Evolutionary conservation across 1,140 invertebrate species (phyloP), one percentile per base, ranked within the genome.

Genomic region (Tyrophagus putrescentiae): DNA sequence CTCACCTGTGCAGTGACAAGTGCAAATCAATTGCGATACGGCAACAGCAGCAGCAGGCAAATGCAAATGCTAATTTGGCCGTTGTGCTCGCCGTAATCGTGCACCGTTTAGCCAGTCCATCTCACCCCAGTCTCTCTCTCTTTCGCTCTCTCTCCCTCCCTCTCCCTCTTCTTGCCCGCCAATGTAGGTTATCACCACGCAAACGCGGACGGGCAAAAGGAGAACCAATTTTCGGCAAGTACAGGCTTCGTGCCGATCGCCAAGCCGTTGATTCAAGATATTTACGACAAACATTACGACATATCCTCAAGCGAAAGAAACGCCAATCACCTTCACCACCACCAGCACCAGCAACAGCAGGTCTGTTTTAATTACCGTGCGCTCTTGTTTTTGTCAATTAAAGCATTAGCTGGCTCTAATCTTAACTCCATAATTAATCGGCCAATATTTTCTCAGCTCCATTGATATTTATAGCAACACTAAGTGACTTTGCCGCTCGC

Each of bases 81-180:
- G 23, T 7, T 21, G n/a, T n/a, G n/a, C n/a, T n/a, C 6, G 6
- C 53, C 28, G 31, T 56, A 56, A 41, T 41, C 31, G 53, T 56
- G 16, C 16, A 58, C 11, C 18, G 57, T 50, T 50, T 58, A 50
- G 57, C 57, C n/a, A n/a, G 16, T 52, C 11, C 11, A 58, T 45
- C 28, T 18, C n/a, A 3, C n/a, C 27, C 28, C 4, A 18, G 13
- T 31, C 25, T 56, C 57, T 59, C 33, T 59, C n/a, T 59, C 48
- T 56, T 45, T 59, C 36, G 25, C 36, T 59, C 58, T 56, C 58
- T 60, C 52, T n/a, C 58, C 33, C 57, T 58, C 33, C 33, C 39
- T 60, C 33, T 57, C 58, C 18, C 57, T 60, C 29, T 28, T 31
- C 34, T 21, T 57, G 21, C 53, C 54, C 53, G 31, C 53, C 57